These are phyloP conservation scores for Psophia crepitans DNA, from an alignment of 2,113 vertebrate species.

Conservation along the genomic window DNA sequence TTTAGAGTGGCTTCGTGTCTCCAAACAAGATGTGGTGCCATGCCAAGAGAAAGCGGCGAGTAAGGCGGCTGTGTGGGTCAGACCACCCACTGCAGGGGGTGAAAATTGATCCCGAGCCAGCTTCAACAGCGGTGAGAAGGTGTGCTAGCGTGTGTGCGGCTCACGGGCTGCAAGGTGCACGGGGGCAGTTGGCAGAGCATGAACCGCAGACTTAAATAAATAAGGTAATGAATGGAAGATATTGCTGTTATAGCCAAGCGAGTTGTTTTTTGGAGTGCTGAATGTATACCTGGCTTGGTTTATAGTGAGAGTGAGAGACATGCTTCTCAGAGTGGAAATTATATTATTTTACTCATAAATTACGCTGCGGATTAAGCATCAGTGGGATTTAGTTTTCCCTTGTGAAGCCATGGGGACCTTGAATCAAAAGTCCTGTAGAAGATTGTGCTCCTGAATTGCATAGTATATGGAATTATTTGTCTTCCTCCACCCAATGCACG, in stretches of 20 bases:
- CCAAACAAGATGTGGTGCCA: background rate
- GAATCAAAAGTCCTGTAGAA: background rate
- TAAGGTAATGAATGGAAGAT: background rate
- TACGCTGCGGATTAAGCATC: rapidly evolving
- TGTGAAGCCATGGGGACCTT: background rate
- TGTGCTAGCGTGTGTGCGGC: background rate
- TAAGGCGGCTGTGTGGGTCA: background rate
- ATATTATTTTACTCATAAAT: background rate
- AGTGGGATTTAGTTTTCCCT: background rate
- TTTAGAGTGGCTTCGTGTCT: background rate
- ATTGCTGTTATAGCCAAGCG: background rate
- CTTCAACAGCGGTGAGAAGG: background rate
- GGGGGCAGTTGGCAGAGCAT: background rate
- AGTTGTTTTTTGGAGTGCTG: background rate
- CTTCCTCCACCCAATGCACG: rapidly evolving
- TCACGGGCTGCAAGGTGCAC: rapidly evolving
- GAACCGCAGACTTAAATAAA: background rate
- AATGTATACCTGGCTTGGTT: background rate
- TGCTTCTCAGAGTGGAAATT: background rate
- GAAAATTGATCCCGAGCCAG: background rate
- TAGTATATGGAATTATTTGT: rapidly evolving
- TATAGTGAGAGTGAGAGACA: background rate
- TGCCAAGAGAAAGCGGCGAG: background rate
- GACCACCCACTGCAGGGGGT: background rate
- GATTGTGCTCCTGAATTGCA: background rate